phyloP scores from a whole-genome alignment of 2,113 vertebrate genomes.

The Mandrillus leucophaeus region DNA sequence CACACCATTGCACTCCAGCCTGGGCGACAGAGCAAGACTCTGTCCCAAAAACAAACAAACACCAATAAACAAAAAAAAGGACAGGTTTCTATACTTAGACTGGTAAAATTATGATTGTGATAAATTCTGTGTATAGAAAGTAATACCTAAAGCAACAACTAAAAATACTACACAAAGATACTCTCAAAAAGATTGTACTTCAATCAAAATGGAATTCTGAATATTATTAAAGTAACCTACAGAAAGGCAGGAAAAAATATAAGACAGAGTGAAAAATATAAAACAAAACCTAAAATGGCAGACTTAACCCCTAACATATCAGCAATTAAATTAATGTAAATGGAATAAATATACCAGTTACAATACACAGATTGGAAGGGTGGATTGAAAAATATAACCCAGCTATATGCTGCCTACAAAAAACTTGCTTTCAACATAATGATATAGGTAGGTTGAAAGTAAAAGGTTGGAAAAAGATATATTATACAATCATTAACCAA shows the following conservation, averaged over 20 bases:
- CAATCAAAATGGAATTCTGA: background rate
- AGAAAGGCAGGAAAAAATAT: background rate
- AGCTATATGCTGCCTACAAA: background rate
- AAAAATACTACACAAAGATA: background rate
- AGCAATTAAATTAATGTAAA: background rate
- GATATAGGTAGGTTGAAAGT: background rate
- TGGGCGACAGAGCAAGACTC: no score
- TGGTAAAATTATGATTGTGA: background rate
- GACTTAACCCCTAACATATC: background rate
- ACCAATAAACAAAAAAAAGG: background rate
- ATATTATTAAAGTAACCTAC: background rate
- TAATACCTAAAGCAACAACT: background rate
- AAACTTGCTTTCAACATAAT: background rate
- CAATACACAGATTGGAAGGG: background rate
- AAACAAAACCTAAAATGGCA: background rate
- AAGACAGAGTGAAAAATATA: background rate
- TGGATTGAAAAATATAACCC: background rate
- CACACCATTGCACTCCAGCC: no score
- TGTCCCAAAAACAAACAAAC: no score
- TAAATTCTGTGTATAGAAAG: background rate
- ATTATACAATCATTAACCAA: background rate
- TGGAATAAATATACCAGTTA: background rate
- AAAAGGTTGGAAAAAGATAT: background rate
- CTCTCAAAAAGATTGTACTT: background rate
- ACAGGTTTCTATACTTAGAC: background rate